These are phyloP conservation scores for Tachysurus vachellii DNA, from an alignment of 2,113 vertebrate genomes.

Conservation along the genomic window DNA sequence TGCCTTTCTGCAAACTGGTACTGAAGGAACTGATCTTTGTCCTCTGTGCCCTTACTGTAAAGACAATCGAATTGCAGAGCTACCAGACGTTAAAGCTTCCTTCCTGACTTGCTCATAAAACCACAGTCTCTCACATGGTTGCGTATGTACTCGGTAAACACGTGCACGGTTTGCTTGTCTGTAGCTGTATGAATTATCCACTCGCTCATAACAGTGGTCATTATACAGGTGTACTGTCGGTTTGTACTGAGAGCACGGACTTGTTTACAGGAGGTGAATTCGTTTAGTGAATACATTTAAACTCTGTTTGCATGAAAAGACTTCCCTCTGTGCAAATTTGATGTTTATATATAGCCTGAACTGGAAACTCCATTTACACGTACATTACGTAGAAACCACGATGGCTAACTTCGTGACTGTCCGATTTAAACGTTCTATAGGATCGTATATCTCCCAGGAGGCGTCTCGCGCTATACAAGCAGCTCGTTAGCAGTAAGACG, in stretches of 20 bases:
- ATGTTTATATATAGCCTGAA: not conserved
- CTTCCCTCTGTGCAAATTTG: not conserved
- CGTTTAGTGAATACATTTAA: not conserved
- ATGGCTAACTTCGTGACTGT: no score
- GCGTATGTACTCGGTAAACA: not conserved
- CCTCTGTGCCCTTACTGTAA: not conserved
- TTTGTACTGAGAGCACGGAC: not conserved
- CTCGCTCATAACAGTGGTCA: not conserved
- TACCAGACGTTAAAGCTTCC: slow-evolving; percentile 9
- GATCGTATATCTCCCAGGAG: no score
- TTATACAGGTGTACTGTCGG: not conserved
- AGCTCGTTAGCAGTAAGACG: not conserved
- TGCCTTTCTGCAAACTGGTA: not conserved
- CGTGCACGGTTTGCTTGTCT: not conserved
- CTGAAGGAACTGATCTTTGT: not conserved
- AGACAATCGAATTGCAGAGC: not conserved
- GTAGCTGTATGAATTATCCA: not conserved
- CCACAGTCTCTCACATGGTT: slow-evolving; percentile 7
- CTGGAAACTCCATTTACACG: not conserved
- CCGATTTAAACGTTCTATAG: no score
- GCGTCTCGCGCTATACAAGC: no score
- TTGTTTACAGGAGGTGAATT: not conserved
- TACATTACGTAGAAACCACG: not conserved
- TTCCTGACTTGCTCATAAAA: not conserved
- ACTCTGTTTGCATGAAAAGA: not conserved